These are phyloP conservation scores for Drosophila kambysellisi DNA, from an alignment of 2,888 invertebrate species.

Conservation along the genomic window DNA sequence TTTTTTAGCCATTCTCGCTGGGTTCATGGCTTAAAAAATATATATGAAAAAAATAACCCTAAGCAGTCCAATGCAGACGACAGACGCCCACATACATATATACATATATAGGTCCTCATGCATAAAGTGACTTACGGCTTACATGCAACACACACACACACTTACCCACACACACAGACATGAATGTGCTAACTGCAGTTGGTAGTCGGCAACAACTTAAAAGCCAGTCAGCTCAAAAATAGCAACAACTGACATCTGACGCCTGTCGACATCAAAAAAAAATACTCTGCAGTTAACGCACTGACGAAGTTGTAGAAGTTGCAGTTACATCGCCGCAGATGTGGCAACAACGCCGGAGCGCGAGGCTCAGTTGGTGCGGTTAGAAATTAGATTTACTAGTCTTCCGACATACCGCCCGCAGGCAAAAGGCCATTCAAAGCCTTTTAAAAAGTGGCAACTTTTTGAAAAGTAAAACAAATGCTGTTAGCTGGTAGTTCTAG, in stretches of 20 bases:
- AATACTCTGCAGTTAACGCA: slow-evolving; percentile 62
- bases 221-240: slow-evolving; percentile 72
- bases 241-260: slow-evolving; percentile 62
- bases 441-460: slow-evolving; percentile 62
- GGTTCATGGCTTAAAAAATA: background rate
- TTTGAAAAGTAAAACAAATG: slow-evolving; percentile 70
- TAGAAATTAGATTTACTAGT: slow-evolving; percentile 78
- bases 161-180: background rate
- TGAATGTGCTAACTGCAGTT: slow-evolving; percentile 45
- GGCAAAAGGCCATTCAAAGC: slow-evolving; percentile 45
- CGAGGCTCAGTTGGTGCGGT: slow-evolving; percentile 53
- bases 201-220: slow-evolving; percentile 63
- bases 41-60: slow-evolving; percentile 12
- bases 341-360: slow-evolving; percentile 27
- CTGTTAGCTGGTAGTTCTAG: slow-evolving; percentile 28
- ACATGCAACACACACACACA: slow-evolving; percentile 6
- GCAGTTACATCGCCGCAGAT: slow-evolving; percentile 62
- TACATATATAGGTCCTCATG: slow-evolving; percentile 5
- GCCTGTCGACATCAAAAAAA: slow-evolving; percentile 40
- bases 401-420: slow-evolving; percentile 36
- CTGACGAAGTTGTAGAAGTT: slow-evolving; percentile 66
- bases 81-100: slow-evolving; percentile 2
- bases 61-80: slow-evolving; percentile 36
- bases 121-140: slow-evolving; percentile 43
- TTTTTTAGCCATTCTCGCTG: background rate